Percentiles rank a stretch among this genome's conserved stretches.
These are phyloP conservation scores for Gymnorhina tibicen DNA, from an alignment of 2,113 vertebrate species.

Conservation along the genomic window DNA sequence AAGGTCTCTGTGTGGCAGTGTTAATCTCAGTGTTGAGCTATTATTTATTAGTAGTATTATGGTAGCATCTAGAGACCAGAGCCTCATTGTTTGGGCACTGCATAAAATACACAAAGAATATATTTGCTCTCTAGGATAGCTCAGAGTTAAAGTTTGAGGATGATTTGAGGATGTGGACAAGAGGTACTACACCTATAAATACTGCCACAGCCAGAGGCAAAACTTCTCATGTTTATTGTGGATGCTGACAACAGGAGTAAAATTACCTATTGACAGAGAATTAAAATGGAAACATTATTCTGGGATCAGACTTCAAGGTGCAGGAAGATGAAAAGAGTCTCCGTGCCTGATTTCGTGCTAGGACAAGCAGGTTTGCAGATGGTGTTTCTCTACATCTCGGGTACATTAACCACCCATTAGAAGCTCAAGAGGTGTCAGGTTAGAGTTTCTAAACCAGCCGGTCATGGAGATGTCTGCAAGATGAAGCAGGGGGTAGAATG, in stretches of 20 bases:
- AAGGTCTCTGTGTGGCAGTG: slow-evolving; percentile 17
- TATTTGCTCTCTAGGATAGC: neutral
- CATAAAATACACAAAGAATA: neutral
- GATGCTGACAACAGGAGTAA: slow-evolving; percentile 12
- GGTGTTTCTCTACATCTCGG: neutral
- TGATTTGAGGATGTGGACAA: neutral
- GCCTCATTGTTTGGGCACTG: neutral
- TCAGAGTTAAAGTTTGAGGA: neutral
- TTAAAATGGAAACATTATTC: slow-evolving; percentile 20
- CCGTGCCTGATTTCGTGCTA: slow-evolving; percentile 10
- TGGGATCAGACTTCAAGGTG: neutral
- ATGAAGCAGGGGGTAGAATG: neutral
- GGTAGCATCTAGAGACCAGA: neutral
- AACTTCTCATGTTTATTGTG: neutral
- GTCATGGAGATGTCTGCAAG: neutral
- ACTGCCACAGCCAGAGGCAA: neutral
- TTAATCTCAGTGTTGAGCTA: slow-evolving; percentile 52
- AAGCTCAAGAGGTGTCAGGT: neutral
- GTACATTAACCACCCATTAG: neutral
- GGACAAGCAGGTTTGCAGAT: neutral
- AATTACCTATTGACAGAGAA: neutral
- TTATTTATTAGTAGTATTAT: slow-evolving; percentile 48
- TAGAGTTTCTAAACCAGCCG: neutral
- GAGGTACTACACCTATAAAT: neutral
- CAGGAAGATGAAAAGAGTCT: neutral